Percentiles rank a stretch among this genome's conserved stretches.
Evolutionary conservation across 1,140 invertebrate genomes (phyloP).

Genomic region (Pseudachorutes palmiensis): DNA sequence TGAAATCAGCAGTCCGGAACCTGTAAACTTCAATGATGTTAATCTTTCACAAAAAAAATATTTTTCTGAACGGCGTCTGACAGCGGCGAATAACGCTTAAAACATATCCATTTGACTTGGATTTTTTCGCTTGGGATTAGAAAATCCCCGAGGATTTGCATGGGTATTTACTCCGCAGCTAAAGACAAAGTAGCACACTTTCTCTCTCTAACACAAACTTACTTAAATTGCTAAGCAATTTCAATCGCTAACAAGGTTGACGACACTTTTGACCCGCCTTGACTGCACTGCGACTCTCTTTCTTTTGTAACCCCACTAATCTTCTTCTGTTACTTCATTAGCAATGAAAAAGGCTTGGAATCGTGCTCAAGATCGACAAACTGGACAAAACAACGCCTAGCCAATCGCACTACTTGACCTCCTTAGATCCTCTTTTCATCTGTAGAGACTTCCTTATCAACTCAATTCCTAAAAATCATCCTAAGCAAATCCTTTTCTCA

Average conservation of each 20-base stretch:
- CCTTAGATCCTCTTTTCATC: neutral
- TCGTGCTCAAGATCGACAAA: constrained; percentile 35
- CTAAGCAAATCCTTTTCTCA: constrained; percentile 4
- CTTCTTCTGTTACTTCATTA: constrained; percentile 16
- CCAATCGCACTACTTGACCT: neutral
- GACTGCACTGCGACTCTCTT: neutral
- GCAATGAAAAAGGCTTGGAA: constrained; percentile 39
- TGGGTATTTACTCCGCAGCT: neutral
- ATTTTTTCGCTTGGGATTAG: too few relatives aligned
- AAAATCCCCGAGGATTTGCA: neutral
- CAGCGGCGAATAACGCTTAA: too few relatives aligned
- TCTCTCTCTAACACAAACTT: neutral
- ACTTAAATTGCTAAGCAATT: neutral
- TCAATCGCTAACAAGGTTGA: neutral
- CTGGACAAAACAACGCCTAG: constrained; percentile 35
- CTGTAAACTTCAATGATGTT: neutral
- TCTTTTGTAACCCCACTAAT: neutral
- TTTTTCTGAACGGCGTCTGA: neutral
- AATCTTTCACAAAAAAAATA: neutral
- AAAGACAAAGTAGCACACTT: constrained; percentile 3
- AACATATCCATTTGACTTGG: too few relatives aligned
- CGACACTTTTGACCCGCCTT: neutral
- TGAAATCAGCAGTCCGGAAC: too few relatives aligned
- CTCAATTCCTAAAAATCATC: too few relatives aligned
- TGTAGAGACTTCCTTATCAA: constrained; percentile 10